Base-by-base conservation (phyloP, 1,140 invertebrate species). In the Magallana gigas region DNA sequence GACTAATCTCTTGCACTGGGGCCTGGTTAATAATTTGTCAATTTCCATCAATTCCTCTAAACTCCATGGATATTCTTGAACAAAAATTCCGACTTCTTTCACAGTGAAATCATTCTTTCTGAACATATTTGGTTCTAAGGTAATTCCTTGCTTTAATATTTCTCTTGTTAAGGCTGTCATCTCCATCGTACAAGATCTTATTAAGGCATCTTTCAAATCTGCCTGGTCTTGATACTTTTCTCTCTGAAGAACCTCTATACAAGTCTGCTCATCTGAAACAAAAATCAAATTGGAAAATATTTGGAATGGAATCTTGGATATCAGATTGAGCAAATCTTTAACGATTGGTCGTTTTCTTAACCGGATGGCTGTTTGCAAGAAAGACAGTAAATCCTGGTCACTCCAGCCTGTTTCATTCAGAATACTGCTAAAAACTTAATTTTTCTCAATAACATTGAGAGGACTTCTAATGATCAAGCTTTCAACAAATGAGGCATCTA, bases 221-320 rank as follows among this genome's bases (percentile, higher is more conserved):
- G 18, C 29, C 18, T 71, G 18, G 8, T 71, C 64, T 23, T 71
- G 16, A 23, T 71, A 71, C 64, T 29, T 23, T 11, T 9, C 23
- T 71, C 8, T 71, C 7, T 23, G 64, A 29, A 71, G 18, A 23
- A 71, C 23, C 18, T 71, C 18, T 23, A 23, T 29, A 18, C 64
- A 71, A 71, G 64, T 71, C 11, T 71, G 9, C 18, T 71, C 64
- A 71, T 71, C 64, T 29, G 9, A 8, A 11, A 23, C 64, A 71
- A 71, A 71, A 71, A 71, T 71, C 6, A 71, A 8, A 11, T 23
- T 7, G 18, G 3, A 29, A 71, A 71, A 71, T 11, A 8, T 8
- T 23, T 71, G 64, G 23, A 71, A 71, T 71, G 64, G 64, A 71
- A 71, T 71, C 18, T 18, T 71, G 64, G 64, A 71, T 23, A 29